Conservation (phyloP, 2,113 vertebrate species). For the Hippocampus abdominalis region DNA sequence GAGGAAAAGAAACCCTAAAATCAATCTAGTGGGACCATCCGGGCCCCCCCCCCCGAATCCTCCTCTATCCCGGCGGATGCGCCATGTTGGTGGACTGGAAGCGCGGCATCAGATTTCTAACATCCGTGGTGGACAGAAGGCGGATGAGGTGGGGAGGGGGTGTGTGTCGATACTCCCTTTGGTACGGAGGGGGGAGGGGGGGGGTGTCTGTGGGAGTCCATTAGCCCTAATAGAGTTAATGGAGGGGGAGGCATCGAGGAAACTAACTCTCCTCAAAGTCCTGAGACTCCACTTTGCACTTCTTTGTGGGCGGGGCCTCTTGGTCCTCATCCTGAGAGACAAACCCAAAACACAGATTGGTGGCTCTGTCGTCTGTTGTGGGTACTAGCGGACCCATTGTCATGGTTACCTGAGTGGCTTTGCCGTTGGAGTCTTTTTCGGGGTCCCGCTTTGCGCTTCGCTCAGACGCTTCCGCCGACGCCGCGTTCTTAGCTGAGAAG, state of each 20-base stretch:
- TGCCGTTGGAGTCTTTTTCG: conserved; percentile 79
- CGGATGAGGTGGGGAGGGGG: neutral
- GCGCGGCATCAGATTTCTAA: neutral
- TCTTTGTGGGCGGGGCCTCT: conserved; percentile 87
- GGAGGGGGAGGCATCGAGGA: conserved; percentile 36
- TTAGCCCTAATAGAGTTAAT: conserved; percentile 61
- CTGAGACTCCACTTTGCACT: conserved; percentile 90
- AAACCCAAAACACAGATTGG: neutral
- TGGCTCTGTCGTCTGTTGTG: too few species aligned
- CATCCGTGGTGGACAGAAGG: conserved; percentile 1
- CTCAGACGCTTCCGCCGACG: conserved; percentile 78
- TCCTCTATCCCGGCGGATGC: conserved; percentile 12
- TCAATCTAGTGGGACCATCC: conserved; percentile 18
- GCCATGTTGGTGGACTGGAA: neutral
- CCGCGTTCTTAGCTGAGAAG: conserved; percentile 58
- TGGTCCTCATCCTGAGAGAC: conserved; percentile 82
- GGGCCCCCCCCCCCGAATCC: conserved; percentile 16
- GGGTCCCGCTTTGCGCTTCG: conserved; percentile 80
- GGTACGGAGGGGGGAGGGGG: conserved; percentile 3
- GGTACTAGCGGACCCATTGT: too few species aligned
- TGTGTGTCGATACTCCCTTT: conserved; percentile 38
- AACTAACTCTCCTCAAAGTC: conserved; percentile 86
- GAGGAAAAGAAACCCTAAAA: conserved; percentile 76
- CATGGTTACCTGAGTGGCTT: conserved; percentile 87
- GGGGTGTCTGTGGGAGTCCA: conserved; percentile 36